These are phyloP conservation scores for Labeo catla DNA, from an alignment of 2,113 vertebrate species.

Conservation along the genomic window DNA sequence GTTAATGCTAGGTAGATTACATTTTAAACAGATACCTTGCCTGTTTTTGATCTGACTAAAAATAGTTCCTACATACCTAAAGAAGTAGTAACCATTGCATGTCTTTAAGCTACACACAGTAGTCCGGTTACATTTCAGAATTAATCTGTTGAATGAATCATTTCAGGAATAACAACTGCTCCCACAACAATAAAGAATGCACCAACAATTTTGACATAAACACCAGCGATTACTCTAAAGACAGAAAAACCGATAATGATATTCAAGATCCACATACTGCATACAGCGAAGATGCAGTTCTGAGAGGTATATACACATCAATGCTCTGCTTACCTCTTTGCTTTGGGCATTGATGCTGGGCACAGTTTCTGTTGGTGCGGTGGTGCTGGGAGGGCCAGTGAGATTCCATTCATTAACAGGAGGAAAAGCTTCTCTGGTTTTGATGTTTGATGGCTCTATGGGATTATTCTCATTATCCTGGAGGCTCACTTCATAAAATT, in stretches of 20 bases:
- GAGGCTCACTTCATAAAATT: conserved; percentile 91
- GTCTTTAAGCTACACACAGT: background rate
- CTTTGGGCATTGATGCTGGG: conserved; percentile 79
- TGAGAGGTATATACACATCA: background rate
- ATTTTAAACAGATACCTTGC: background rate
- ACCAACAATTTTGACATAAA: background rate
- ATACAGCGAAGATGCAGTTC: background rate
- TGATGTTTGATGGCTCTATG: conserved; percentile 63
- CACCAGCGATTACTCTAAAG: background rate
- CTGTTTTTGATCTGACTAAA: background rate
- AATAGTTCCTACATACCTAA: background rate
- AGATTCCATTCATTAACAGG: conserved; percentile 83
- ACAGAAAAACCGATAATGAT: background rate
- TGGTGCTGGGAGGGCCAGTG: conserved; percentile 81
- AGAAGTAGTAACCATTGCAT: background rate
- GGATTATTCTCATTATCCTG: conserved; percentile 82
- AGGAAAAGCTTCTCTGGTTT: conserved; percentile 74
- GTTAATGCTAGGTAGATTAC: background rate
- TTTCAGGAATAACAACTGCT: background rate
- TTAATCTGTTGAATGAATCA: background rate
- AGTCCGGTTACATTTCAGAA: background rate
- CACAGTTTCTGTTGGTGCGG: conserved; percentile 78
- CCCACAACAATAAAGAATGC: background rate
- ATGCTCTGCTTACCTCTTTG: conserved; percentile 76
- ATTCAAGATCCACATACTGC: background rate